phyloP scores from a whole-genome alignment of 2,888 invertebrate genomes.

The Lasioglossum oenotherae region DNA sequence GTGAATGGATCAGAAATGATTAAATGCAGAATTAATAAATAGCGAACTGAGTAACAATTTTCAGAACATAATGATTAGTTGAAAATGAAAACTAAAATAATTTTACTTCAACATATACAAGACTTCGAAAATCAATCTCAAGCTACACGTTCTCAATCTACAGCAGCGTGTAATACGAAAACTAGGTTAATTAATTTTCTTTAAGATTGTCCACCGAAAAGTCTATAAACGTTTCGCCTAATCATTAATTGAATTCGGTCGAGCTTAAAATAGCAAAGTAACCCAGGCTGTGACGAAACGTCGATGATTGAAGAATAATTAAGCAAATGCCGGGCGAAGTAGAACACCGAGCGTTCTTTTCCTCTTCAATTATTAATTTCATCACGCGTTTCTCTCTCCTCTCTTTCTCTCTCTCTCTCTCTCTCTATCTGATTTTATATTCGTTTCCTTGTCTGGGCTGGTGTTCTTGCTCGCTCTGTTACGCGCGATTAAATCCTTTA shows the following conservation, averaged over 20 bases:
- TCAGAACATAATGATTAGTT: not conserved
- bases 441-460: slow-evolving; percentile 48
- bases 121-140: not conserved
- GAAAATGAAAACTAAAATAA: not conserved
- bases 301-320: not conserved
- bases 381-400: not conserved
- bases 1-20: not conserved
- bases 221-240: not conserved
- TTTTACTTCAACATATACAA: not conserved
- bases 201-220: not conserved
- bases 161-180: not conserved
- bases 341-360: not conserved
- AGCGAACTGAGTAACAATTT: not conserved
- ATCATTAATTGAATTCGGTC: not conserved
- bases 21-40: not conserved
- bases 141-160: not conserved
- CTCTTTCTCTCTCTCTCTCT: not conserved
- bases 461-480: slow-evolving; percentile 7
- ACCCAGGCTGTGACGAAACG: not conserved
- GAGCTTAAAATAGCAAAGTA: not conserved
- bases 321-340: not conserved
- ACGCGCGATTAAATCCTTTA: slow-evolving; percentile 68
- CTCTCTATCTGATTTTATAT: not conserved
- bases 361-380: slow-evolving; percentile 13
- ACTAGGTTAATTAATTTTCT: not conserved